A percentile compares a stretch with the other conserved stretches of the same genome.
phyloP scores from a whole-genome alignment of 1,140 invertebrate species.

The Aphidius ervi region DNA sequence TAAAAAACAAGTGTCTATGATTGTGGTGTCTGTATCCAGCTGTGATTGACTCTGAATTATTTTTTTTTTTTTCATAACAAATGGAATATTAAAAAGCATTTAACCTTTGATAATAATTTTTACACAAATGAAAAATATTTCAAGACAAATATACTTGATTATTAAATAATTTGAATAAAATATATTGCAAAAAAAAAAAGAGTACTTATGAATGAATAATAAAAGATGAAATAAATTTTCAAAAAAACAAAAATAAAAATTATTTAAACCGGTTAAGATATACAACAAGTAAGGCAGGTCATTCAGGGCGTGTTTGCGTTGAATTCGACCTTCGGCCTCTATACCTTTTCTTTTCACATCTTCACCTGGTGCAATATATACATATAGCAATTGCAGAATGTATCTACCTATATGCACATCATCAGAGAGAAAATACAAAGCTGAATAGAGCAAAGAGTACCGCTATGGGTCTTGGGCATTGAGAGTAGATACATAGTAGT shows the following conservation, averaged over 20 bases:
- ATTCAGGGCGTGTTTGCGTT: slow-evolving; percentile 34
- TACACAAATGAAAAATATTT: no score
- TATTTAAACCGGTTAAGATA: slow-evolving; percentile 8
- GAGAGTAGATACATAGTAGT: not conserved
- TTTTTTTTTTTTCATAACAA: no score
- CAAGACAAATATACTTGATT: no score
- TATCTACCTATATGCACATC: slow-evolving; percentile 15
- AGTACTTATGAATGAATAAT: not conserved
- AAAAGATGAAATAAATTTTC: slow-evolving; percentile 2
- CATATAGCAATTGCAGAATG: not conserved
- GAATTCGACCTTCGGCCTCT: slow-evolving; percentile 35
- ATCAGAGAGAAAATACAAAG: not conserved
- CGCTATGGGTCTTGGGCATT: slow-evolving; percentile 5
- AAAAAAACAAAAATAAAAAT: not conserved
- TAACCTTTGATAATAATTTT: no score
- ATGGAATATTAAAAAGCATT: no score
- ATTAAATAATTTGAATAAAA: no score
- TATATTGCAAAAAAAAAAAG: no score
- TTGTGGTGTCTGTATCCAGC: no score
- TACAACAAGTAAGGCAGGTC: slow-evolving; percentile 16
- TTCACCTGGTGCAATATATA: slow-evolving; percentile 4
- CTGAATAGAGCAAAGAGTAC: not conserved
- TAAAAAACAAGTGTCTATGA: no score
- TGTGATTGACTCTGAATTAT: no score
- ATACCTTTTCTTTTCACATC: slow-evolving; percentile 13